phyloP scores from a whole-genome alignment of 2,888 invertebrate genomes.

The Noctua comes region DNA sequence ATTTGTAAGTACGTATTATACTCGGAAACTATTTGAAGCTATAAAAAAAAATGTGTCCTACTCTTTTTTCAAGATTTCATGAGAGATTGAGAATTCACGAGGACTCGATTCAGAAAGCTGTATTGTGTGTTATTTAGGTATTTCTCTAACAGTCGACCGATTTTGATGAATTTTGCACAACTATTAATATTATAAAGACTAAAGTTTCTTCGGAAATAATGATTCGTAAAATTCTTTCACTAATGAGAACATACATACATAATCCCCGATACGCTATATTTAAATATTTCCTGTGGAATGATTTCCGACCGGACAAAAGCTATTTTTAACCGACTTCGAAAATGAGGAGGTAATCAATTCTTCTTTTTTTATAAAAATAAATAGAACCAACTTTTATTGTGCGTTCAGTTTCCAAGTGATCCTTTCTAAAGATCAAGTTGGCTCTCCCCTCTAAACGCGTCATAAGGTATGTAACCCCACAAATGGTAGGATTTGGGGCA shows the following conservation, averaged over 20 bases:
- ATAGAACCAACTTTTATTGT: neutral
- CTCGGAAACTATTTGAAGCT: neutral
- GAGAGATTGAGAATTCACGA: too few relatives aligned
- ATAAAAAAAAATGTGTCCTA: too few relatives aligned
- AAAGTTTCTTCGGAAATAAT: neutral
- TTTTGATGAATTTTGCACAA: too few relatives aligned
- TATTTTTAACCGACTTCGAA: too few relatives aligned
- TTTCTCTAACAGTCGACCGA: too few relatives aligned
- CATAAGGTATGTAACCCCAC: conserved; percentile 66
- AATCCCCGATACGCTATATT: neutral
- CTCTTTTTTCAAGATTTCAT: too few relatives aligned
- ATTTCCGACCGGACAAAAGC: neutral
- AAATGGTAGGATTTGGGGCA: conserved; percentile 70
- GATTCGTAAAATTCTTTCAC: neutral
- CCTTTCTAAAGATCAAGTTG: conserved; percentile 25
- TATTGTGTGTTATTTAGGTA: too few relatives aligned
- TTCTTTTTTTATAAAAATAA: neutral
- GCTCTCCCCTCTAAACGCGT: conserved; percentile 58
- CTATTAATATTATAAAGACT: neutral
- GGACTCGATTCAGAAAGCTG: too few relatives aligned
- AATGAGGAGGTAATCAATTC: too few relatives aligned
- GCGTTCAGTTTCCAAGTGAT: neutral
- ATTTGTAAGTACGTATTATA: neutral
- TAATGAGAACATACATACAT: neutral
- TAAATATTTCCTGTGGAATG: neutral